These are phyloP conservation scores for Laothoe populi DNA, from an alignment of 2,888 invertebrate genomes.

Conservation along the genomic window DNA sequence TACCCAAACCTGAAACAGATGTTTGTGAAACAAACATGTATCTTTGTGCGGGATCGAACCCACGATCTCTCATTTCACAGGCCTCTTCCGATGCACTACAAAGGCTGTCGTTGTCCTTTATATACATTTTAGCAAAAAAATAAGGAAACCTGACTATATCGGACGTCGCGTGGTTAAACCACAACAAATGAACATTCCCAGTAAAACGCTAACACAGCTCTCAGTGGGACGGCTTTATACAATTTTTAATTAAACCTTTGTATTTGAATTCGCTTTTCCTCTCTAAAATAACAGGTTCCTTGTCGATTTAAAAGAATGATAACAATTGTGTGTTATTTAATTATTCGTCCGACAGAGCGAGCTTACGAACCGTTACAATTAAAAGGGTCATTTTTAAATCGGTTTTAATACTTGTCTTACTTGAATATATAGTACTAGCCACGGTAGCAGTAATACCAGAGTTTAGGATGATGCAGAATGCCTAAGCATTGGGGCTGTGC, in stretches of 20 bases:
- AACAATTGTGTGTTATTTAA: conserved; percentile 49
- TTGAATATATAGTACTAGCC: no score
- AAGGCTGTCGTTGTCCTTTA: neutral
- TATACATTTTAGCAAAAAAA: neutral
- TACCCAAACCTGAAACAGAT: no score
- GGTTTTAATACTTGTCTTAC: no score
- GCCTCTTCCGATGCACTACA: no score
- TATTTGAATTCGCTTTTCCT: conserved; percentile 36
- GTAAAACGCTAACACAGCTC: conserved; percentile 24
- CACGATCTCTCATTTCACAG: no score
- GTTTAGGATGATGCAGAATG: no score
- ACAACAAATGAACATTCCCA: conserved; percentile 23
- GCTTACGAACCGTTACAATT: neutral
- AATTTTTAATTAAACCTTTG: conserved; percentile 40
- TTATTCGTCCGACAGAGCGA: conserved; percentile 38
- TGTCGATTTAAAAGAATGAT: conserved; percentile 41
- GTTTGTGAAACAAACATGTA: no score
- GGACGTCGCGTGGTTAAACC: neutral
- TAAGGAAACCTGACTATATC: neutral
- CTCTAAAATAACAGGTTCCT: conserved; percentile 38
- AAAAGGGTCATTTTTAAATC: neutral
- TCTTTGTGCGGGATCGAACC: no score
- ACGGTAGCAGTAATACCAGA: no score
- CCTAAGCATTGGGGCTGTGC: no score
- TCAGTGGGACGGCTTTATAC: conserved; percentile 35